phyloP scores from a whole-genome alignment of 2,888 invertebrate species.

The Drosophila birchii region DNA sequence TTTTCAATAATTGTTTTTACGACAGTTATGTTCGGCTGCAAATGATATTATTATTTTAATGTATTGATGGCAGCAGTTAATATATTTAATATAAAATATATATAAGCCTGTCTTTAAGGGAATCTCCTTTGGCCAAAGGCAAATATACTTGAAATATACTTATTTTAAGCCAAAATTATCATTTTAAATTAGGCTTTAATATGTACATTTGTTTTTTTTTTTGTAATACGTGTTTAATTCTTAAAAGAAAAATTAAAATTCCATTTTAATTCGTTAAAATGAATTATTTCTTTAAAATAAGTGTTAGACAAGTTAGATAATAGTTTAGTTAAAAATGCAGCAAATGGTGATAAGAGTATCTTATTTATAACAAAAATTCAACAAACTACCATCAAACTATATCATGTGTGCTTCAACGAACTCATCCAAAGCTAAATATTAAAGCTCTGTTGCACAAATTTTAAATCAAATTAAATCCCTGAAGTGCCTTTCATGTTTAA shows the following conservation, averaged over 20 bases:
- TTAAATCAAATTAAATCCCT: not conserved
- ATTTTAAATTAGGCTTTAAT: not conserved
- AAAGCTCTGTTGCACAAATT: not conserved
- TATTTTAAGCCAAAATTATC: not conserved
- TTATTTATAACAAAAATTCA: not conserved
- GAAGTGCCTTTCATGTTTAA: slow-evolving; percentile 4
- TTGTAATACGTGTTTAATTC: no score
- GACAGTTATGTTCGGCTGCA: slow-evolving; percentile 10
- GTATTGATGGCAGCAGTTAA: not conserved
- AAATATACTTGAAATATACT: not conserved
- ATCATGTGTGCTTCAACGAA: not conserved
- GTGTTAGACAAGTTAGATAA: no score
- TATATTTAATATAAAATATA: no score
- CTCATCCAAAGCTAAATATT: not conserved
- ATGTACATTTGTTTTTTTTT: no score
- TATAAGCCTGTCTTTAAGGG: not conserved
- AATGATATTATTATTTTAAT: not conserved
- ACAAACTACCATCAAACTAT: not conserved
- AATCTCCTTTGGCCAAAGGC: not conserved
- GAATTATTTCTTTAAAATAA: no score
- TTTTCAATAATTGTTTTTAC: slow-evolving; percentile 7
- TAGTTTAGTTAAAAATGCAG: no score
- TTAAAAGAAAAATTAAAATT: no score
- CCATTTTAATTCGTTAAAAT: no score
- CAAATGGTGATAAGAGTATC: no score